Conservation (phyloP, 1,140 invertebrate species). For the Drosophila nigromelanica region DNA sequence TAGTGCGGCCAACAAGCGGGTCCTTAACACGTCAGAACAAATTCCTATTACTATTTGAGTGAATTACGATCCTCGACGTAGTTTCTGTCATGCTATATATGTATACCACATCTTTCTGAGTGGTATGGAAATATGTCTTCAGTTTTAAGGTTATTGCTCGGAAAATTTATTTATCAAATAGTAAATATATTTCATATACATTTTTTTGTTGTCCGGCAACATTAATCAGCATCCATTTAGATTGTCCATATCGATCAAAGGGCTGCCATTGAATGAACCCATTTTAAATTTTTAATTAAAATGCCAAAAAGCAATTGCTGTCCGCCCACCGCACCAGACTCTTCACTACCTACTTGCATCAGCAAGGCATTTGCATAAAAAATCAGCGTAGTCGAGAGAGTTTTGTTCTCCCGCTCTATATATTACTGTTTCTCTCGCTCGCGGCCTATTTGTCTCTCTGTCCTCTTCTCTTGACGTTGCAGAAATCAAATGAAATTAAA, state of each 20-base stretch:
- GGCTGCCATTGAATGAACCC: conserved; percentile 9
- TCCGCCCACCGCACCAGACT: background rate
- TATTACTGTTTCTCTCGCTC: background rate
- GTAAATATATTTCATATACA: background rate
- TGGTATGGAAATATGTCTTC: background rate
- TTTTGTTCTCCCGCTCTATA: background rate
- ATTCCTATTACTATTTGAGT: conserved; percentile 50
- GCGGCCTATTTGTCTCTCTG: background rate
- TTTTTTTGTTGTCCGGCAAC: conserved; percentile 1
- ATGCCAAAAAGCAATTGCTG: conserved; percentile 31
- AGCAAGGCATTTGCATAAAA: conserved; percentile 33
- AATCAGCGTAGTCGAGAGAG: conserved; percentile 23
- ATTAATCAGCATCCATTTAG: conserved; percentile 12
- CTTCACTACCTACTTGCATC: conserved; percentile 3
- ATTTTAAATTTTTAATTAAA: conserved; percentile 42
- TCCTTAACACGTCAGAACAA: conserved; percentile 53
- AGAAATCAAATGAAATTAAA: conserved; percentile 55
- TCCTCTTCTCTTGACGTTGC: conserved; percentile 24
- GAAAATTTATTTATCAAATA: background rate
- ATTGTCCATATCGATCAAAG: conserved; percentile 23
- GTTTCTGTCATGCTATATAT: background rate
- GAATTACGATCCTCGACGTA: conserved; percentile 30
- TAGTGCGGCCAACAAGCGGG: conserved; percentile 32
- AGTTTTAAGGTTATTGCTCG: background rate
- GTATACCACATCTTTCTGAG: no score